phyloP scores from a whole-genome alignment of 35 echinoderm and acorn worm species.

The Nesometra sesokonis region DNA sequence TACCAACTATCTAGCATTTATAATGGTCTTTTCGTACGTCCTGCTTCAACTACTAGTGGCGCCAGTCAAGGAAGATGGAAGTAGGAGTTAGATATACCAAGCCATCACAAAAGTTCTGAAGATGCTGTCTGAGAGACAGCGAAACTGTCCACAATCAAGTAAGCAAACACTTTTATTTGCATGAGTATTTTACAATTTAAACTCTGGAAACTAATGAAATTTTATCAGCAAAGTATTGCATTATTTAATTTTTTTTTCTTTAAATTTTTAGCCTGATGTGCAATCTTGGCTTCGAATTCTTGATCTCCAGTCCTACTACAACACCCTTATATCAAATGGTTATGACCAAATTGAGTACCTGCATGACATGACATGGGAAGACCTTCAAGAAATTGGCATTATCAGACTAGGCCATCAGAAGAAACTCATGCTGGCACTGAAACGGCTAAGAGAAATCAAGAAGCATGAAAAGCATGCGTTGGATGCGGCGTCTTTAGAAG shows the following conservation, averaged over 20 bases:
- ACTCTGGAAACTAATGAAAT: too few species aligned
- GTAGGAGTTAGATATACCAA: too few species aligned
- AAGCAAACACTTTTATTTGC: too few species aligned
- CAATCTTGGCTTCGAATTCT: conserved; percentile 69
- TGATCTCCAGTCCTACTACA: conserved; percentile 68
- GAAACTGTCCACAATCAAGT: too few species aligned
- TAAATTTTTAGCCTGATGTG: conserved; percentile 53
- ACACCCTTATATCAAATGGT: conserved; percentile 71
- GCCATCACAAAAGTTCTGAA: too few species aligned
- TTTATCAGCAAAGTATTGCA: too few species aligned
- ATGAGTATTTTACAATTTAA: too few species aligned
- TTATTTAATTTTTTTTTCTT: background rate
- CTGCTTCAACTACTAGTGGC: too few species aligned
- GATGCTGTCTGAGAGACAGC: too few species aligned
- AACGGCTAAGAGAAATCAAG: conserved; percentile 62
- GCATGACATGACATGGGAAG: conserved; percentile 71
- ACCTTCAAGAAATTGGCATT: conserved; percentile 92
- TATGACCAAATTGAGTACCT: conserved; percentile 67
- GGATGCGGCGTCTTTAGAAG: background rate
- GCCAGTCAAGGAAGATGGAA: too few species aligned
- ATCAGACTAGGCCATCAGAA: conserved; percentile 91
- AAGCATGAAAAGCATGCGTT: conserved; percentile 24
- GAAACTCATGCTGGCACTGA: conserved; percentile 79
- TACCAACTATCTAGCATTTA: too few species aligned
- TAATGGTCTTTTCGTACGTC: too few species aligned